Evolutionary conservation across 2,888 invertebrate genomes (phyloP), one percentile per base, ranked within the genome.

Genomic region (Taphrorychus bicolor): DNA sequence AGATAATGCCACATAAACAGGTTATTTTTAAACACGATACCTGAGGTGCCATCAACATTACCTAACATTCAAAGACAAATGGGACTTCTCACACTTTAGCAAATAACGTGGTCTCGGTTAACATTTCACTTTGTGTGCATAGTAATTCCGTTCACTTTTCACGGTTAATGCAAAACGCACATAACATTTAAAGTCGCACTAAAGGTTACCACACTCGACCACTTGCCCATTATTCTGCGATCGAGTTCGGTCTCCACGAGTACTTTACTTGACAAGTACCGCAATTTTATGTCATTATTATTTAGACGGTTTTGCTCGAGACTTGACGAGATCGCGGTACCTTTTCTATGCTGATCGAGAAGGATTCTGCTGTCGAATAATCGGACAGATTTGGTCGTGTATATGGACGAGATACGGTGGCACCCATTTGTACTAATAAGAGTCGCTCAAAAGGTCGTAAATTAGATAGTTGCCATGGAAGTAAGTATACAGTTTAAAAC

Each of bases 111-210:
- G 32, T 61, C 54, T 61, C 32, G 32, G 59, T 53, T 51, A 63
- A 42, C 62, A 63, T 63, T 63, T 63, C 40, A 57, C 57, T 66
- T 41, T 59, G 59, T 66, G 52, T 56, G 51, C 42, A 61, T 66
- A 61, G 62, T 63, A 40, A 54, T 63, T 58, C 67, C 67, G 58
- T 67, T 67, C 67, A 67, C 67, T 67, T 67, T 67, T 67, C 67
- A 67, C 67, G 67, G 67, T 63, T 67, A 67, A 67, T 57, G 57
- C 21, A 66, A 61, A 60, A 60, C 56, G 66, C 66, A 66, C 57
- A 66, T 60, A 66, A 32, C 60, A 66, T 66, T 66, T 65, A 49
- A 66, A 60, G 54, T 65, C 56, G 66, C 66, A 59, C 40, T 59
- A 65, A 65, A 59, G 65, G 59, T 54, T 49, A 32, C 62, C 62